phyloP scores from a whole-genome alignment of 2,888 invertebrate genomes.

The Hydraecia micacea region DNA sequence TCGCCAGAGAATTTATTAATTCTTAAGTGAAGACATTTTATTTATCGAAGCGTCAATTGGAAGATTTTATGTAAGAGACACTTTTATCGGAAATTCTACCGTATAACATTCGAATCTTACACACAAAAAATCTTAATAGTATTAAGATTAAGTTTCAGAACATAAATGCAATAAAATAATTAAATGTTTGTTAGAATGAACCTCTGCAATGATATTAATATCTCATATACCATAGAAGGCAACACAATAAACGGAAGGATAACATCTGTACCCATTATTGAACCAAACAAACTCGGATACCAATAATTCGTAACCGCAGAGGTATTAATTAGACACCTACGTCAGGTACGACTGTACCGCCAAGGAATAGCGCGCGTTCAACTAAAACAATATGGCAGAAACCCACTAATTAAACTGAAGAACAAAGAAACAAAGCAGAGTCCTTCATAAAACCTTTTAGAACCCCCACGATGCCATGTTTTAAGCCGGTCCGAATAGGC shows the following conservation, averaged over 20 bases:
- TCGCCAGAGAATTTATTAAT: conserved; percentile 24
- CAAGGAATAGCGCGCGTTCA: conserved; percentile 62
- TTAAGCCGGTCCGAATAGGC: conserved; percentile 77
- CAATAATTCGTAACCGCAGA: conserved; percentile 58
- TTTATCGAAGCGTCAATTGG: too few relatives aligned
- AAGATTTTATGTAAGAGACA: not conserved
- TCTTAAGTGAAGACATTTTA: not conserved
- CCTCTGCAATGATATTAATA: conserved; percentile 29
- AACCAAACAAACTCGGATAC: conserved; percentile 46
- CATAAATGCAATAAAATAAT: not conserved
- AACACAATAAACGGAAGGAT: conserved; percentile 53
- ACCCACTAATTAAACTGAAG: conserved; percentile 85
- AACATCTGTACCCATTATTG: conserved; percentile 43
- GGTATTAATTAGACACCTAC: conserved; percentile 66
- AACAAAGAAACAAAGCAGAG: conserved; percentile 82
- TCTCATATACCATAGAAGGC: conserved; percentile 27
- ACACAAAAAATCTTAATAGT: not conserved
- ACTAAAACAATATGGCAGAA: conserved; percentile 82
- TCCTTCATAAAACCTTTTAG: conserved; percentile 82
- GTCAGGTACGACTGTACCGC: conserved; percentile 36
- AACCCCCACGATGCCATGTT: conserved; percentile 85
- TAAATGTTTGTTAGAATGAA: conserved; percentile 2
- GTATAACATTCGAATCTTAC: not conserved
- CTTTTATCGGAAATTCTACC: not conserved
- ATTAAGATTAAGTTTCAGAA: not conserved